phyloP scores from a whole-genome alignment of 2,113 vertebrate genomes.

The Potamarius usumacintae region DNA sequence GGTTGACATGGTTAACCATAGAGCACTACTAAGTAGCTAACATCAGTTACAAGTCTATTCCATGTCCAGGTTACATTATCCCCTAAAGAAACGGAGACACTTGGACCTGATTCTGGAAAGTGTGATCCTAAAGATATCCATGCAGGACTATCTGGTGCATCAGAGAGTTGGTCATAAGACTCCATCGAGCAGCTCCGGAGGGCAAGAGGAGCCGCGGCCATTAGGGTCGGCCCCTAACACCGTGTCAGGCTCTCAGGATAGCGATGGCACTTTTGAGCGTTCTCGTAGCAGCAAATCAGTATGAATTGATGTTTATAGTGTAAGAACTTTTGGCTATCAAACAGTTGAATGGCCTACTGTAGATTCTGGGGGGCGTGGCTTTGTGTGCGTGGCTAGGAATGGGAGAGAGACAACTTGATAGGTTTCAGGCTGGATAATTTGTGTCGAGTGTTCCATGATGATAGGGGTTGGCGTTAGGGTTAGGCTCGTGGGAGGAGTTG shows the following conservation, averaged over 20 bases:
- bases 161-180: background rate
- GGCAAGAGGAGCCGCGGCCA: background rate
- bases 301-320: background rate
- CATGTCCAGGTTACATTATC: background rate
- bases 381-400: background rate
- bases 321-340: background rate
- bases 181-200: background rate
- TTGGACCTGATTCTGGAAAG: background rate
- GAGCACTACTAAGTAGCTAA: background rate
- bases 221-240: background rate
- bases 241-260: background rate
- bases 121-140: background rate
- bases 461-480: background rate
- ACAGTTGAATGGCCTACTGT: background rate
- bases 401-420: background rate
- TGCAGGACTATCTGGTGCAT: background rate
- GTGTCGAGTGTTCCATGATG: background rate
- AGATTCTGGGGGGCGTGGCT: background rate
- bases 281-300: background rate
- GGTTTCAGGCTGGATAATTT: background rate
- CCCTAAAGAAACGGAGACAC: background rate
- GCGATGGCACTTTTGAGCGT: background rate
- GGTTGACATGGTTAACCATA: background rate
- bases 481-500: background rate
- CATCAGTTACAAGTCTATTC: background rate